Base-by-base conservation (phyloP, 2,113 vertebrate species). In the Myotis davidii region DNA sequence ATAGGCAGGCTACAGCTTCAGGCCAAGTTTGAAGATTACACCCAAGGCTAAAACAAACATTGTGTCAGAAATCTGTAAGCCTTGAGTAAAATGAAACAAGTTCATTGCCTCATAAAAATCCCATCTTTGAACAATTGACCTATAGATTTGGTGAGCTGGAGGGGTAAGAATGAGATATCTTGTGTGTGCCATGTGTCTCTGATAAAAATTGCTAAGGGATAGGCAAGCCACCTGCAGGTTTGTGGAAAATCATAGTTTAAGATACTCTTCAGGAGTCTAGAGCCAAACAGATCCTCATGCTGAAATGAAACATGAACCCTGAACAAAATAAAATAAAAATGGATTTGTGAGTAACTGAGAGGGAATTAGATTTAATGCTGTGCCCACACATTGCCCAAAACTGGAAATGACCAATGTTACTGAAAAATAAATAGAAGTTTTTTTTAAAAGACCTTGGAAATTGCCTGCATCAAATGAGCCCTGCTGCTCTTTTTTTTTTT, bases 41-140 rank as follows among this genome's bases (percentile, higher is more conserved):
- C 34, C 5, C 29, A 85, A 85, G 39, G 8, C 39, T 67, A 81
- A 96, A 56, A 52, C 16, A 90, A 90, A 50, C 69, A 64, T 87
- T 77, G 48, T 77, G 79, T 82, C 90, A 94, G 69, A 85, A 94
- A 79, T 82, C 59, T 21, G 14, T 94, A 92, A 83, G 42, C 65
- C 65, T 85, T 50, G 72, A 93, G 56, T 61, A 74, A 72, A 96
- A 83, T 50, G 37, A 92, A 94, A 50, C 29, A 85, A 94, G 56
- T 74, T 95, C 72, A 64, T 6, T 64, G 37, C 72, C 93, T 81
- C 45, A 73, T 9, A 73, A 67, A 82, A 83, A 83, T 73, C 11
- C 13, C 45, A 74, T 48, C 39, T 82, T 82, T 65, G 52, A 88
- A 78, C 61, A 92, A 85, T 14, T 61, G 50, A 27, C 9, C 69